Evolutionary conservation across 2,888 invertebrate genomes (phyloP), one percentile per base, ranked within the genome.

Genomic region (Latrodectus elegans): DNA sequence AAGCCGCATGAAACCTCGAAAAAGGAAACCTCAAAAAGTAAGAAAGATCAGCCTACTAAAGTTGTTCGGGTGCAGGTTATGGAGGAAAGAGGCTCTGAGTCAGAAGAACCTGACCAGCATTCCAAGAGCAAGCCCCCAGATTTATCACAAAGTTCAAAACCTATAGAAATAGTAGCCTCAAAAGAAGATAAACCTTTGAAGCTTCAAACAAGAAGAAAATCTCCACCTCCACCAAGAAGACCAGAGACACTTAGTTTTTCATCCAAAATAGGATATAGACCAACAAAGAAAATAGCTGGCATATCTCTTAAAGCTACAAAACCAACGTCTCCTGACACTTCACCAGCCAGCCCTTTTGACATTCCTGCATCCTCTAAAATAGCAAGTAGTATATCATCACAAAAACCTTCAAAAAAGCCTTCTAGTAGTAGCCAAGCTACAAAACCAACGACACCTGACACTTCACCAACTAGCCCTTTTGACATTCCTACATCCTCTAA

Each of bases 211-310:
- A 77, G 67, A 77, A 53, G 65, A 67, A 74, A 55, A 51, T 87
- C 86, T 11, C 86, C 86, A 15, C 86, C 86, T 60, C 86, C 86
- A 75, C 17, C 17, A 10, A 76, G n/a, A 71, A 55, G 86, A 68
- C 86, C 81, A 26, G 81, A 81, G n/a, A 72, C 81, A 49, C 68
- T 87, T 2, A 22, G 17, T 26, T 87, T 87, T 67, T 64, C 64
- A 10, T 38, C 82, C 53, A 84, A 84, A 73, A 60, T 74, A 68
- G 79, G 72, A 53, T 71, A 53, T 3, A 75, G 70, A 51, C 76
- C 86, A 38, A 15, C 78, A n/a, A 88, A 82, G 68, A 68, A 82
- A 64, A 78, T 83, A 17, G 87, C 83, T 26, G 82, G 82, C 1
- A 88, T 83, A 17, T 51, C 72, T 26, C 74, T 88, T 17, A 83